Evolutionary conservation across 2,797 vertebrate species (phyloP).

Genomic region (Macropus fuliginosus): DNA sequence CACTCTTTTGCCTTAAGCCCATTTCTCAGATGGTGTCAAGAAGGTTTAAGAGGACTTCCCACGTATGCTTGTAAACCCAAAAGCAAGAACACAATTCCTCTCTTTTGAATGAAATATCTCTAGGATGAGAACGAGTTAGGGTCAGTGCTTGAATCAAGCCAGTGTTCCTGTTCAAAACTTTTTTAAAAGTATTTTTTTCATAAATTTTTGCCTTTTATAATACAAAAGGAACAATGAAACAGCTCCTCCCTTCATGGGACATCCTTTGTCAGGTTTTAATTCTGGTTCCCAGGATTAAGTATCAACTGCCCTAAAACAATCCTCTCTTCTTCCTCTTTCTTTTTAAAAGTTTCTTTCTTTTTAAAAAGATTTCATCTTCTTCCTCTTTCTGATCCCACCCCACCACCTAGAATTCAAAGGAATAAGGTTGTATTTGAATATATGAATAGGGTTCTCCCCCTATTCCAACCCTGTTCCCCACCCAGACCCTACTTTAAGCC

Average conservation of each 20-base stretch:
- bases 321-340: not conserved
- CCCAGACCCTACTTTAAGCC: not conserved
- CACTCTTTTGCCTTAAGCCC: not conserved
- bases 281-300: not conserved
- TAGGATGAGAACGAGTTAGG: not conserved
- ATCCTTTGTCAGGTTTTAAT: not conserved
- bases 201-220: not conserved
- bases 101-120: not conserved
- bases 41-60: not conserved
- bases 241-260: not conserved
- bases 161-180: not conserved
- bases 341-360: no score
- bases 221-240: not conserved
- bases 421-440: not conserved
- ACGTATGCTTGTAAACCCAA: not conserved
- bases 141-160: not conserved
- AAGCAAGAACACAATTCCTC: not conserved
- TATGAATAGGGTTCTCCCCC: not conserved
- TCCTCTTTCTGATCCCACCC: not conserved
- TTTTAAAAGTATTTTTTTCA: not conserved
- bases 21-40: not conserved
- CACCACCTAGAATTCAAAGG: not conserved
- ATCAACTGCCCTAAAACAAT: not conserved
- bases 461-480: not conserved
- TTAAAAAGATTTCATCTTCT: not conserved